Evolutionary conservation across 2,888 invertebrate species (phyloP), one percentile per base, ranked within the genome.

Genomic region (Pristionchus entomophagus): DNA sequence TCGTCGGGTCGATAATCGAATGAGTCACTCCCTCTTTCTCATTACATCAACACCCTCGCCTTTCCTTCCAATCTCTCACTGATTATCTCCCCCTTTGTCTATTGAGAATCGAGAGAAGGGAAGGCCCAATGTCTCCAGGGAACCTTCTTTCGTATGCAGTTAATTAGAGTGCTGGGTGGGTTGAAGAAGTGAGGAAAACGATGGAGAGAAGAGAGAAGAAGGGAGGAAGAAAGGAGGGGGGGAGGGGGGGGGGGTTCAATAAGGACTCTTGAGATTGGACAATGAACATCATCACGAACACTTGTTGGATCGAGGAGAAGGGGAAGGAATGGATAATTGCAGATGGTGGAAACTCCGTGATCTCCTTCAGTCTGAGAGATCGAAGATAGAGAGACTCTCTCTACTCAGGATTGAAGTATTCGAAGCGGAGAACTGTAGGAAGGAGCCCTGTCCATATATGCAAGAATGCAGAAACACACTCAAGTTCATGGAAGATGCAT

Each of bases 361-460:
- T 59, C 49, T 83, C 22, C 22, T 83, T 8, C 29, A 83, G 35
- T 62, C 83, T 12, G 83, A 83, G 29, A 59, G 83, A 62, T 41
- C 8, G 59, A 38, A 35, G 22, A 51, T 83, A 12, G 62, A 83
- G 26, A 59, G 83, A 83, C 26, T 83, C 12, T 41, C 62, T 45
- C 35, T 49, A 26, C 35, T 73, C 65, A 73, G 73, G 29, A n/a
- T 73, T 22, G 38, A 45, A 49, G 32, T 69, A 17, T 56, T 38
- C 32, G 73, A 84, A 19, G 84, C 69, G 2, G 73, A 84, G 84
- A 51, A 41, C 19, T 73, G 84, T 19, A 87, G 86, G n/a, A 89
- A 90, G 65, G 93, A 93, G 86, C 93, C 93, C 19, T 93, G 93
- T 83, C 90, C 92, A 0, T 91, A 92, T 87, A 92, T 88, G 88